Evolutionary conservation across 1,140 invertebrate genomes (phyloP), one percentile per base, ranked within the genome.

Genomic region (Wasmannia auropunctata): DNA sequence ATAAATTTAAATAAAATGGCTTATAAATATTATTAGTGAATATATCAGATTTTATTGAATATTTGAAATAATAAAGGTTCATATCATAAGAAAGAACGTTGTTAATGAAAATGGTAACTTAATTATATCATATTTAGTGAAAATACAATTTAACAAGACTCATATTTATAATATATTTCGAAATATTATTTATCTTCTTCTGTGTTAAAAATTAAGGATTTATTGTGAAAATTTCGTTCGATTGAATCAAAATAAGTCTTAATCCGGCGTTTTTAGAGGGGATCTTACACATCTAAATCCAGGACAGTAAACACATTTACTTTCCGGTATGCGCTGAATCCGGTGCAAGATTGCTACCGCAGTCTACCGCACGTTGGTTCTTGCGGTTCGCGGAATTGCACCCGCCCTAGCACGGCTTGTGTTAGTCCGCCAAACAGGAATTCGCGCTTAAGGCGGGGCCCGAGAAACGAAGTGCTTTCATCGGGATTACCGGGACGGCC

Each of bases 371-470:
- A 88, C 88, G 90, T 91, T 87, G n/a, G 89, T 88, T 90, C 86
- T 87, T 83, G 89, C 80, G 91, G 77, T 91, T 91, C 87, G 85
- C 46, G 75, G 91, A 92, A 91, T 90, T 91, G 89, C 86, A 74
- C 16, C n/a, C 81, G 80, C 49, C 43, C 77, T 69, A n/a, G n/a
- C n/a, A n/a, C 37, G 75, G 63, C 56, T 46, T 75, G 77, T 88
- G 86, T 88, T 85, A 86, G 76, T 51, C 31, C 75, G 75, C 85
- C 85, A 85, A 92, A 91, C 90, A 92, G 90, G 91, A 92, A 91
- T 92, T 89, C 85, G 80, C 85, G 89, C 90, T 91, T 90, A 90
- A 90, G 90, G 72, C 74, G 49, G 51, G 37, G 51, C 63, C 28
- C 43, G 63, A 19, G 22, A 31, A 87, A 72, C 56, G 70, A 63